These are phyloP conservation scores for Macrostomum lignano DNA, from an alignment of 1,140 invertebrate species.

Conservation along the genomic window DNA sequence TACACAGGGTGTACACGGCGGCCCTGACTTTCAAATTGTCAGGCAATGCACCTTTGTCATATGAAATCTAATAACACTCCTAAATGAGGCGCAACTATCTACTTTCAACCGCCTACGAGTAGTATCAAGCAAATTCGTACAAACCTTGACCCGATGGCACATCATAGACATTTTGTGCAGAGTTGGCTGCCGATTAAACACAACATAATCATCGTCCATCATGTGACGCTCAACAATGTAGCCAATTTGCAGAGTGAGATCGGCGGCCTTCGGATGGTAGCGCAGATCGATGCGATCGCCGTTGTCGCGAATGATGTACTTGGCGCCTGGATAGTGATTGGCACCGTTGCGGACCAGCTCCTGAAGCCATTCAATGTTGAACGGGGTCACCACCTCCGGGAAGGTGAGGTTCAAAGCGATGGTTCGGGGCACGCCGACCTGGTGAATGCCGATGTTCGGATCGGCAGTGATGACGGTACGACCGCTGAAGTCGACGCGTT, in stretches of 20 bases:
- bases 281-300: slow-evolving; percentile 87
- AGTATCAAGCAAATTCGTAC: too few species aligned
- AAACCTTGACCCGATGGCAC: slow-evolving; percentile 80
- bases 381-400: slow-evolving; percentile 92
- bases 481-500: slow-evolving; percentile 95
- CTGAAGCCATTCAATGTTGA: slow-evolving; percentile 90
- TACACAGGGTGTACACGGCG: too few species aligned
- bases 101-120: too few species aligned
- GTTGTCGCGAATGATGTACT: slow-evolving; percentile 93
- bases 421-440: slow-evolving; percentile 74
- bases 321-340: slow-evolving; percentile 94
- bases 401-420: slow-evolving; percentile 98
- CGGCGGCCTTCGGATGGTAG: slow-evolving; percentile 88
- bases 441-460: slow-evolving; percentile 87
- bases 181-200: slow-evolving; percentile 97
- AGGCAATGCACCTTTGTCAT: too few species aligned
- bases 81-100: too few species aligned
- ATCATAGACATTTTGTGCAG: slow-evolving; percentile 99
- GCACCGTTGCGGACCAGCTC: slow-evolving; percentile 77
- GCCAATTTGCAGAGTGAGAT: slow-evolving; percentile 88
- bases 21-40: too few species aligned
- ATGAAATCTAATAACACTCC: too few species aligned
- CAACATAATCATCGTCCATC: slow-evolving; percentile 82
- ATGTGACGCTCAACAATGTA: slow-evolving; percentile 90
- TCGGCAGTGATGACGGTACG: slow-evolving; percentile 97